Percentiles rank a stretch among this genome's conserved stretches.
Evolutionary conservation across 64 coral and sea anemone genomes (phyloP).

Genomic region (Orbicella faveolata): DNA sequence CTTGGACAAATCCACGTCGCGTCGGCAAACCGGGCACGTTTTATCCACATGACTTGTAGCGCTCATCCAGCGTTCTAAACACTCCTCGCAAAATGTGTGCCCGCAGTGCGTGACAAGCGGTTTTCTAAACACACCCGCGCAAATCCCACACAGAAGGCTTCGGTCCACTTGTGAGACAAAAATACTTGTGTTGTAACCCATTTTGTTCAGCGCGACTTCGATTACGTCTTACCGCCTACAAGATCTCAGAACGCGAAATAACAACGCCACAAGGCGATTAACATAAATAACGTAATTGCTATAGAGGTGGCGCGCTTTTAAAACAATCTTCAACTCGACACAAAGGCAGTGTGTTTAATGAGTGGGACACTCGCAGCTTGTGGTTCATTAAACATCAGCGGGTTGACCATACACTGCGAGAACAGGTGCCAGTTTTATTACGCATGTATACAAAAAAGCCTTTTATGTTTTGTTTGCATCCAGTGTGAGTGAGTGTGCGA

Average conservation of each 20-base stretch:
- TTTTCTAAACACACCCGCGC: slow-evolving; percentile 78
- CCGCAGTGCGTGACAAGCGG: slow-evolving; percentile 70
- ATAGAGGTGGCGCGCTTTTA: background rate
- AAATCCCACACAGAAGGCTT: slow-evolving; percentile 84
- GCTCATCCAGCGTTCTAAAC: slow-evolving; percentile 53
- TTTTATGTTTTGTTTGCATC: background rate
- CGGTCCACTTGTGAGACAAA: slow-evolving; percentile 70
- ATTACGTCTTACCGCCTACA: slow-evolving; percentile 1
- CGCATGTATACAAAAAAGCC: background rate
- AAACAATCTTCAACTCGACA: background rate
- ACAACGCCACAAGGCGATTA: background rate
- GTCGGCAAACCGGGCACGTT: slow-evolving; percentile 38
- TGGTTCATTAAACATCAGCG: background rate
- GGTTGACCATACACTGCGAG: background rate
- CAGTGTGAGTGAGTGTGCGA: background rate
- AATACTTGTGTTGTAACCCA: slow-evolving; percentile 69
- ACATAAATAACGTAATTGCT: background rate
- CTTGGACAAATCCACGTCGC: background rate
- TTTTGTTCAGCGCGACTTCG: background rate
- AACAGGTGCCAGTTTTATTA: background rate
- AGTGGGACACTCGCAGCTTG: background rate
- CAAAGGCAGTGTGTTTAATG: background rate
- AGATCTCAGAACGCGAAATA: background rate
- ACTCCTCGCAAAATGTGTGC: slow-evolving; percentile 85
- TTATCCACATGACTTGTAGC: background rate